These are phyloP conservation scores for Bombus confusus DNA, from an alignment of 1,140 invertebrate genomes.

Conservation along the genomic window DNA sequence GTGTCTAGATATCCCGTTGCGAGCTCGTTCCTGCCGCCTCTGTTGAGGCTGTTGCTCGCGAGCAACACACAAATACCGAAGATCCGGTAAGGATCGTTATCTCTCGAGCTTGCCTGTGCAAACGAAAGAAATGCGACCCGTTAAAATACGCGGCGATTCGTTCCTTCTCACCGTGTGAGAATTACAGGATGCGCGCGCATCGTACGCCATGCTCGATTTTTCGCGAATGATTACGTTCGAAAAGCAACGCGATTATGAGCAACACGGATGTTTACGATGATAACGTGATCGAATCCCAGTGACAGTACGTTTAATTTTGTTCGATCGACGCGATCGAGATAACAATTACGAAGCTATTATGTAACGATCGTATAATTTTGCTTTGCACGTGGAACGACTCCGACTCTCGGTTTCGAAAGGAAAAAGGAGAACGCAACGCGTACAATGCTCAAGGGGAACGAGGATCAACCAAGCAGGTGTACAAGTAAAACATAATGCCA, in stretches of 20 bases:
- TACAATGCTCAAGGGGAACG: slow-evolving; percentile 1
- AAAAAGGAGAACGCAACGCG: slow-evolving; percentile 6
- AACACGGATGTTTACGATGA: not conserved
- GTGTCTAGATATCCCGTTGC: slow-evolving; percentile 35
- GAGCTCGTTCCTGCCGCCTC: slow-evolving; percentile 33
- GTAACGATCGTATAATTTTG: slow-evolving; percentile 37
- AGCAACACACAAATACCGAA: slow-evolving; percentile 32
- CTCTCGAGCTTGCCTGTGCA: slow-evolving; percentile 40
- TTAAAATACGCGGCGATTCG: slow-evolving; percentile 54
- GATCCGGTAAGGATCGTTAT: slow-evolving; percentile 63
- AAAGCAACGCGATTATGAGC: not conserved
- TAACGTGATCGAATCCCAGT: not conserved
- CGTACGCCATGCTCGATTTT: not conserved
- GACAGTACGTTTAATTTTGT: not conserved
- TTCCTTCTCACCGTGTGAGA: not conserved
- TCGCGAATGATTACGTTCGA: no score
- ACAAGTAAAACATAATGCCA: not conserved
- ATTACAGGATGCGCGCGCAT: not conserved
- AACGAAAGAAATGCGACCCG: slow-evolving; percentile 43
- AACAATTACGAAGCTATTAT: slow-evolving; percentile 17
- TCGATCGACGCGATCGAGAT: not conserved
- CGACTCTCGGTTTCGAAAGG: slow-evolving; percentile 30
- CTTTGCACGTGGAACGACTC: slow-evolving; percentile 42
- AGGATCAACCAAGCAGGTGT: slow-evolving; percentile 17
- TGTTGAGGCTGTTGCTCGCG: slow-evolving; percentile 28